Base-by-base conservation (phyloP, 64 coral and sea anemone species). In the Trachythela sp. region DNA sequence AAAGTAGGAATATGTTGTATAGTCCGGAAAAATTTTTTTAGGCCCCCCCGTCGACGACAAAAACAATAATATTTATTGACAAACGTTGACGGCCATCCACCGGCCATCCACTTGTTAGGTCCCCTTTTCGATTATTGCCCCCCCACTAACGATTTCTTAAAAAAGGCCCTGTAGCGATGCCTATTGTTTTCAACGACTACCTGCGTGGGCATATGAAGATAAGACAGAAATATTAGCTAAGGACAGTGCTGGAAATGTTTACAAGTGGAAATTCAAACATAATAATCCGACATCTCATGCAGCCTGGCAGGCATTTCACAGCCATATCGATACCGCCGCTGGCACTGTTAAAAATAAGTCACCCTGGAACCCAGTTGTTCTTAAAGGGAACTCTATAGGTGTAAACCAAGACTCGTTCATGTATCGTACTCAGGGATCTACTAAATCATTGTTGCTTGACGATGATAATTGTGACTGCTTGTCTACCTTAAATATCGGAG, bases 131-230 rank as follows among this genome's bases (percentile, higher is more conserved):
- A 42, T 10, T 91, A 91, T 14, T 85, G 93, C 54, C 43, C 89
- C 36, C 91, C 86, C 42, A 70, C 35, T 8, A 83, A 45, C 54
- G 4, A 4, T 11, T 45, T 45, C 11, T 45, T 45, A 45, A 45
- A n/a, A n/a, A n/a, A n/a, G n/a, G n/a, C n/a, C n/a, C n/a, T n/a
- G n/a, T n/a, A 41, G 40, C 29, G 86, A 94, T 54, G 86, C 88
- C 13, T 89, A 88, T 48, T 94, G 93, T 50, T 91, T 94, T 80
- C 89, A 94, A 36, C 93, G 93, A 42, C 50, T 94, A 40, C 93
- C 93, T 32, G 60, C 75, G 2, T 94, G 93, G 93, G 35, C 87
- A 2, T 84, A 85, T 41, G 93, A 94, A 50, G 56, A 83, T 14
- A 86, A 76, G 24, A 94, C 93, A 32, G 93, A 94, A 59, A 22